Conservation (phyloP, 2,797 vertebrate species). For the Peromyscus aztecus region DNA sequence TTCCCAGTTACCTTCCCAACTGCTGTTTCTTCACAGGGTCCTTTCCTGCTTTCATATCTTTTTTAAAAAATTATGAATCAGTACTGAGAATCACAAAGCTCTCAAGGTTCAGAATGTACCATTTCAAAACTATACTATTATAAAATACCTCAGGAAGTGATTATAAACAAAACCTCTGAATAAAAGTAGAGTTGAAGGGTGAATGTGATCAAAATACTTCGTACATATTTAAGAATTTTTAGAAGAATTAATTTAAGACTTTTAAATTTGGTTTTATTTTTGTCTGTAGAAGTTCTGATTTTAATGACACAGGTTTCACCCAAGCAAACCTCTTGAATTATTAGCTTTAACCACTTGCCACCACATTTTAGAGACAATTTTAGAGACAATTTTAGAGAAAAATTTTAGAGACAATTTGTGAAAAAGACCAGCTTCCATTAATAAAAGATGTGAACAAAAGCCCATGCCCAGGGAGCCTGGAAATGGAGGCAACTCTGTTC, state of each 20-base stretch:
- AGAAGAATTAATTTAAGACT: background rate
- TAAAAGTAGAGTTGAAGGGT: background rate
- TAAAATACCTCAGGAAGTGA: background rate
- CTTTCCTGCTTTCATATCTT: background rate
- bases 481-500: background rate
- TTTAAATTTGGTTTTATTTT: background rate
- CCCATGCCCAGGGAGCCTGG: background rate
- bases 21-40: background rate
- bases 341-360: background rate
- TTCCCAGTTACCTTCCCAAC: background rate
- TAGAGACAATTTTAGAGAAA: background rate
- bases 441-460: background rate
- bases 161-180: background rate
- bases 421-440: background rate
- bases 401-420: background rate
- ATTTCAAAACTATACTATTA: background rate
- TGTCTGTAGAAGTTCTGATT: background rate
- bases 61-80: background rate
- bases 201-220: background rate
- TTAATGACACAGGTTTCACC: background rate
- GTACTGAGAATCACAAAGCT: background rate
- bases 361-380: background rate
- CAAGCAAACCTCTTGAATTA: conserved; percentile 1
- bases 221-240: background rate
- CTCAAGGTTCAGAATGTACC: background rate